Conservation (phyloP, 2,113 vertebrate species). For the Shinisaurus crocodilurus region DNA sequence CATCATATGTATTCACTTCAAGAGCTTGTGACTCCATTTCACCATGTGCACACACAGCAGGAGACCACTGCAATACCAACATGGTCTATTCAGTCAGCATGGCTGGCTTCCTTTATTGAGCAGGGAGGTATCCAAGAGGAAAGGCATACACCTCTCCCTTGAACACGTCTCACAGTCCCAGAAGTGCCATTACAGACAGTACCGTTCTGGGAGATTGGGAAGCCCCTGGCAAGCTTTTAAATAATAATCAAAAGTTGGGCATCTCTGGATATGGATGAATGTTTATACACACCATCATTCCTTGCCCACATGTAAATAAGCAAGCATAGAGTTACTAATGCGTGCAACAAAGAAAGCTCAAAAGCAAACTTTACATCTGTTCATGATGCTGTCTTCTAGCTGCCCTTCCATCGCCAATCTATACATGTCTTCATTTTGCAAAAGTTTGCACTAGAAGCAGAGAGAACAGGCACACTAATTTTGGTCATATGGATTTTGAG, state of each 20-base stretch:
- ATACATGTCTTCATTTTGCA: conserved; percentile 53
- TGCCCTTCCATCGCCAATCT: neutral
- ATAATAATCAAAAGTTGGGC: neutral
- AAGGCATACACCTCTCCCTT: neutral
- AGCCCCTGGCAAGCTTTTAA: neutral
- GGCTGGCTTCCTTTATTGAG: neutral
- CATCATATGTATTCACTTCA: too few species aligned
- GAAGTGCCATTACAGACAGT: neutral
- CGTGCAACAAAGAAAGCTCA: conserved; percentile 9
- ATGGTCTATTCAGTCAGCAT: neutral
- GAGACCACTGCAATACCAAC: neutral
- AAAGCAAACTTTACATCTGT: neutral
- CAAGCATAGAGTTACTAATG: neutral
- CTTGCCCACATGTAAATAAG: neutral
- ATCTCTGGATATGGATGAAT: fast-evolving
- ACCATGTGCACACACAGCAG: neutral
- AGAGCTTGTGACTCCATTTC: neutral
- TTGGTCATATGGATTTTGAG: conserved; percentile 71
- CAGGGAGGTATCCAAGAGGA: neutral
- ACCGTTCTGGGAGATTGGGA: neutral
- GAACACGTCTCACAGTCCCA: neutral
- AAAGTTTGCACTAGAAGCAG: conserved; percentile 47
- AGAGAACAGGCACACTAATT: conserved; percentile 46
- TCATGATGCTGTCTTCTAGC: conserved; percentile 25
- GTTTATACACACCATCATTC: neutral